phyloP scores from a whole-genome alignment of 2,113 vertebrate genomes.

The Sinosuthora webbiana region DNA sequence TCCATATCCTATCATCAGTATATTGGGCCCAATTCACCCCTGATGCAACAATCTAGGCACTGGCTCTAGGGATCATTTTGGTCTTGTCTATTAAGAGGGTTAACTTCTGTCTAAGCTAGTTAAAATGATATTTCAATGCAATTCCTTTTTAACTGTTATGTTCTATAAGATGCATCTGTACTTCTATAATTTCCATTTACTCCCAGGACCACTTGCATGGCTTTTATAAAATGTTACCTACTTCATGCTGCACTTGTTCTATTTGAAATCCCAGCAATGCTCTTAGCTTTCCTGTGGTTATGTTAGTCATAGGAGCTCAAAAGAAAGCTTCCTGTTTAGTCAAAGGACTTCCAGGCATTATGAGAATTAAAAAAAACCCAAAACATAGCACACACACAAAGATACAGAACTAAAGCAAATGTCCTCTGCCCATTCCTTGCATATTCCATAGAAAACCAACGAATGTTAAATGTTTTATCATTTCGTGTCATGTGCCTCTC shows the following conservation, averaged over 20 bases:
- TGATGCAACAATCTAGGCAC: neutral
- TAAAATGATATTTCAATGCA: constrained; percentile 7
- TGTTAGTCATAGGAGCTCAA: neutral
- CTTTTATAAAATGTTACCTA: neutral
- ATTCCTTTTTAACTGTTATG: neutral
- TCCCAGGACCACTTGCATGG: neutral
- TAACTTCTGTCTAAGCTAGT: constrained; percentile 9
- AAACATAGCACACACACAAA: neutral
- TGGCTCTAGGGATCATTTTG: neutral
- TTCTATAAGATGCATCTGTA: neutral
- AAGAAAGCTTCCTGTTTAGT: neutral
- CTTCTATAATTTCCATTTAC: neutral
- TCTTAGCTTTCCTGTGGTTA: neutral
- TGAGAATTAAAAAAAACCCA: neutral
- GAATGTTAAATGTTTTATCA: neutral
- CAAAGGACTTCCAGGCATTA: neutral
- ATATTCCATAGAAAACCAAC: neutral
- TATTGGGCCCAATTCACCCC: neutral
- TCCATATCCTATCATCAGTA: neutral
- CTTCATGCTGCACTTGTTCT: neutral
- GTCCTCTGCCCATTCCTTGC: neutral
- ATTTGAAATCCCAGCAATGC: neutral
- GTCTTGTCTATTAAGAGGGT: neutral
- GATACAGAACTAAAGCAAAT: neutral
- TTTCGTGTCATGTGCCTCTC: rapidly evolving